These are phyloP conservation scores for Gulo gulo DNA, from an alignment of 2,113 vertebrate genomes.

Conservation along the genomic window DNA sequence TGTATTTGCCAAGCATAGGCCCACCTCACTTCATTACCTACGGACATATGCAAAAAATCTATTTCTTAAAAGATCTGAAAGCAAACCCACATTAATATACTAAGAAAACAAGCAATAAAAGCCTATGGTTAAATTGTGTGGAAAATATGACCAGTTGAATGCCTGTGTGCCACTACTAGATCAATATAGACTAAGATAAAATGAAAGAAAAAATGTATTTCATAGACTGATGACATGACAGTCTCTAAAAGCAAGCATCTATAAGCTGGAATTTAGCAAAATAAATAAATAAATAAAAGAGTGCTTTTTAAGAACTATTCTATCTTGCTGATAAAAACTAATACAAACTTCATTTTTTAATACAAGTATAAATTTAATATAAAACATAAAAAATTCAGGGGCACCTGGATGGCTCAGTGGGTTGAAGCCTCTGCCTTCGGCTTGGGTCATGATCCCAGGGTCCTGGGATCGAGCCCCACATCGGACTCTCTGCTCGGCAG, in stretches of 20 bases:
- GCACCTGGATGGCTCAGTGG: too few relatives aligned
- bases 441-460: too few relatives aligned
- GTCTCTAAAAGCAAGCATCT: background rate
- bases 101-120: conserved; percentile 29
- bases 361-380: background rate
- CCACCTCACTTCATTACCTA: conserved; percentile 38
- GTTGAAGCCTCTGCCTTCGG: too few relatives aligned
- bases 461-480: too few relatives aligned
- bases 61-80: background rate
- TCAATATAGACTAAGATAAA: background rate
- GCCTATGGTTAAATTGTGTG: background rate
- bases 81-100: background rate
- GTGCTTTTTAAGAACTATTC: background rate
- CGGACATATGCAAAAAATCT: background rate
- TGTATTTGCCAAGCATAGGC: background rate
- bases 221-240: background rate
- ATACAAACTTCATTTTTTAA: background rate
- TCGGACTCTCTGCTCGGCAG: too few relatives aligned
- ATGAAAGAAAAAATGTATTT: background rate
- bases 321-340: background rate
- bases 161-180: background rate
- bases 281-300: background rate
- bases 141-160: background rate
- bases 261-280: background rate
- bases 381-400: background rate